Evolutionary conservation across 2,888 invertebrate species (phyloP).

Genomic region (Pteria penguin): DNA sequence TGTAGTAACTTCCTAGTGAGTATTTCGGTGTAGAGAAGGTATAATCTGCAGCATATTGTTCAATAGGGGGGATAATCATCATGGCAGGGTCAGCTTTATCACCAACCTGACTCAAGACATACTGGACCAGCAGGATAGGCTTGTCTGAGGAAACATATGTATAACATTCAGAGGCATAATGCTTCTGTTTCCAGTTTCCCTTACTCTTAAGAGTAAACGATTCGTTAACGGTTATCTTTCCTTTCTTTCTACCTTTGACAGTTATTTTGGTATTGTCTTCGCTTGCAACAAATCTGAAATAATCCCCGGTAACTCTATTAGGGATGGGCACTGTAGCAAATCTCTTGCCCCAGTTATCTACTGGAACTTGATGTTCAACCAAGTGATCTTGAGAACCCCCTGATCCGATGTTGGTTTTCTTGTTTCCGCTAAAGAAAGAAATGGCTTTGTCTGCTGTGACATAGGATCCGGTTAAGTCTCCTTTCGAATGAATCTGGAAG

Average conservation of each 20-base stretch:
- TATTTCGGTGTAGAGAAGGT: constrained; percentile 59
- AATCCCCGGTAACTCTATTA: constrained; percentile 42
- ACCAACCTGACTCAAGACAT: constrained; percentile 59
- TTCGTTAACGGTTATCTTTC: neutral
- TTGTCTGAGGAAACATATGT: constrained; percentile 48
- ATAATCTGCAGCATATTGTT: constrained; percentile 59
- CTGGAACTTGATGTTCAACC: constrained; percentile 63
- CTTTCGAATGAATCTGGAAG: constrained; percentile 44
- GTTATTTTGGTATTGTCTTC: neutral
- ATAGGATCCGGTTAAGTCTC: constrained; percentile 67
- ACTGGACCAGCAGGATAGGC: constrained; percentile 60
- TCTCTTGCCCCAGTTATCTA: constrained; percentile 66
- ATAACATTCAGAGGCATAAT: constrained; percentile 38
- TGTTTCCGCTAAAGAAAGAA: constrained; percentile 65
- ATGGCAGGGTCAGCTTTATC: constrained; percentile 68
- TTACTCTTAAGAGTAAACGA: constrained; percentile 31
- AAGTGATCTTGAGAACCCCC: constrained; percentile 49
- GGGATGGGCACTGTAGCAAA: constrained; percentile 66
- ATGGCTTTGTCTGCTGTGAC: constrained; percentile 61
- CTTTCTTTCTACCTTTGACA: constrained; percentile 19
- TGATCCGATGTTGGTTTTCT: constrained; percentile 46
- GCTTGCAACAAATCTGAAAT: constrained; percentile 5
- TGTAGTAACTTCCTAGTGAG: constrained; percentile 46
- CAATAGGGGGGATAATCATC: constrained; percentile 60
- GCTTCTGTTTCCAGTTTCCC: constrained; percentile 33